Evolutionary conservation across 2,888 invertebrate species (phyloP), one percentile per base, ranked within the genome.

Genomic region (Marronus borbonicus): DNA sequence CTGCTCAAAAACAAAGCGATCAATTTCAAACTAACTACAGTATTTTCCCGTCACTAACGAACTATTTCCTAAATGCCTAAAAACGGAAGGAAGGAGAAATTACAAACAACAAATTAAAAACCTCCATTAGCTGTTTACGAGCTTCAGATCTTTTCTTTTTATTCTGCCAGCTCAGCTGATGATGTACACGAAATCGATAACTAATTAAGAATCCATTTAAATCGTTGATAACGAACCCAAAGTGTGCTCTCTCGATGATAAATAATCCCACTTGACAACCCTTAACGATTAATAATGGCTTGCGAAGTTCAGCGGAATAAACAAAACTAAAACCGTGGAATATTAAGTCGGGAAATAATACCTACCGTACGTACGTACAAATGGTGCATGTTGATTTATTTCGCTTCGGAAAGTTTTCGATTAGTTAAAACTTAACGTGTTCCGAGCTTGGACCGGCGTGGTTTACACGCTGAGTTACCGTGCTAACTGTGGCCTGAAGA

Each of bases 201-300:
- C 58, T 70, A 70, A 70, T 70, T 70, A 70, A 70, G 70, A 58
- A 58, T 39, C 17, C 70, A 70, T 70, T 70, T 70, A 58, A 70
- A 70, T 55, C 58, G 58, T 70, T 55, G 70, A 70, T 55, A 70
- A 70, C 55, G 70, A 55, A 58, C 20, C 55, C 55, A 17, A 58
- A 58, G 55, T 58, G 55, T 58, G 55, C 10, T 58, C 20, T 58
- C 55, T 36, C n/a, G 70, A 70, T 70, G 70, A 70, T 70, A 70
- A 70, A 70, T 70, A 70, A 17, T 55, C 55, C 70, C 36, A 58
- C 70, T 69, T 70, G 70, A 70, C 70, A 70, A 55, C 28, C 36
- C 10, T 52, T 69, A 31, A 24, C 69, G 36, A 70, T 70, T 70
- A 70, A 70, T 70, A 70, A 70, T 70, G 55, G 55, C 52, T 70